These are phyloP conservation scores for Pelodiscus sinensis DNA, from an alignment of 2,113 vertebrate species.

Conservation along the genomic window DNA sequence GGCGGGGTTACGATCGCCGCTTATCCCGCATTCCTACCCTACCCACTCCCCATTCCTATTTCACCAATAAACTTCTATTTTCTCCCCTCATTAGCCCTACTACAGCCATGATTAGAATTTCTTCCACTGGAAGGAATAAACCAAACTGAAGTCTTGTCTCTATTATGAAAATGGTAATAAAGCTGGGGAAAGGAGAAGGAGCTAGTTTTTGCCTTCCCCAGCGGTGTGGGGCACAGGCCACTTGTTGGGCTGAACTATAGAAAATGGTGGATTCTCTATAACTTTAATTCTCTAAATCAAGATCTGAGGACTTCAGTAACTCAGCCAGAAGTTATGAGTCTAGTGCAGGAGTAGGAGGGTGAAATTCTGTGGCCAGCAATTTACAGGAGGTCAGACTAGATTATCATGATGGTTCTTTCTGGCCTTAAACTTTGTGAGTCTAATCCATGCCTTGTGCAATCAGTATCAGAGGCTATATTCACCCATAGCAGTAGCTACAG, in stretches of 20 bases:
- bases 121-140: neutral
- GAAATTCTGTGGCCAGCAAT: neutral
- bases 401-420: neutral
- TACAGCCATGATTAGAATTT: neutral
- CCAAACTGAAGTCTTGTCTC: neutral
- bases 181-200: neutral
- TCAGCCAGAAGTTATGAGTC: neutral
- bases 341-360: neutral
- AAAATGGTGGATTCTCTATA: neutral
- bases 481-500: conserved; percentile 1
- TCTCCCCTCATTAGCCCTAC: conserved; percentile 3
- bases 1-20: too few species aligned
- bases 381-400: neutral
- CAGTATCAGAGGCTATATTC: neutral
- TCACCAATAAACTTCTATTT: neutral
- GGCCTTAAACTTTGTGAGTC: neutral
- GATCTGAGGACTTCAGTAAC: neutral
- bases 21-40: too few species aligned
- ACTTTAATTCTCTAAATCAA: neutral
- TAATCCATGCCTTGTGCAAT: neutral
- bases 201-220: too few species aligned
- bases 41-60: neutral
- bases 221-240: neutral
- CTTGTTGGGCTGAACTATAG: neutral
- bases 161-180: neutral